phyloP scores from a whole-genome alignment of 1,140 invertebrate species.

The Drosophila rufa region DNA sequence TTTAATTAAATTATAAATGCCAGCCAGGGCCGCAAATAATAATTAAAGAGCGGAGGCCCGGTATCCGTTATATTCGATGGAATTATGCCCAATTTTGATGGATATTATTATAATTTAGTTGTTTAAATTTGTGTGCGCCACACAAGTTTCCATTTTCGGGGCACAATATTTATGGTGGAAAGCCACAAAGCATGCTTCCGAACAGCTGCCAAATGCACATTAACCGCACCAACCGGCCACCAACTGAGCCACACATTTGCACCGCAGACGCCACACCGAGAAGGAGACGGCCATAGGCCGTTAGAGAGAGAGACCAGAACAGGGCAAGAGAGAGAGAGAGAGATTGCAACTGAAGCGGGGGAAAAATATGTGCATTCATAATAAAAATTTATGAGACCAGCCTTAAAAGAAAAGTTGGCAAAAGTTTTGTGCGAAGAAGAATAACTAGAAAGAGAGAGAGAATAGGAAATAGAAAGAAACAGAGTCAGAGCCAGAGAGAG shows the following conservation, averaged over 20 bases:
- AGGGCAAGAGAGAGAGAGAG: neutral
- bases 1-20: conserved; percentile 50
- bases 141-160: conserved; percentile 23
- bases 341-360: conserved; percentile 24
- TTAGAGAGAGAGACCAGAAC: conserved; percentile 16
- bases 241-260: conserved; percentile 43
- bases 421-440: conserved; percentile 18
- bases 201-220: conserved; percentile 48
- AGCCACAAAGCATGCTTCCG: conserved; percentile 34
- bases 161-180: conserved; percentile 30
- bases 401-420: conserved; percentile 49
- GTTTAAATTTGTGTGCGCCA: conserved; percentile 10
- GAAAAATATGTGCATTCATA: conserved; percentile 53
- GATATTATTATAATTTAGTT: neutral
- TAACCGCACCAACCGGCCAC: conserved; percentile 44
- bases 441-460: neutral
- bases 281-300: conserved; percentile 23
- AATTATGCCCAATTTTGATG: neutral
- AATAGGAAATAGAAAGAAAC: conserved; percentile 5
- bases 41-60: neutral
- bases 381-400: conserved; percentile 51
- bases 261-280: conserved; percentile 8
- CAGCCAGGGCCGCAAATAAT: neutral
- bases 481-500: neutral
- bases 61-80: neutral